Evolutionary conservation across 2,888 invertebrate species (phyloP), one percentile per base, ranked within the genome.

Genomic region (Drosophila gaucha): DNA sequence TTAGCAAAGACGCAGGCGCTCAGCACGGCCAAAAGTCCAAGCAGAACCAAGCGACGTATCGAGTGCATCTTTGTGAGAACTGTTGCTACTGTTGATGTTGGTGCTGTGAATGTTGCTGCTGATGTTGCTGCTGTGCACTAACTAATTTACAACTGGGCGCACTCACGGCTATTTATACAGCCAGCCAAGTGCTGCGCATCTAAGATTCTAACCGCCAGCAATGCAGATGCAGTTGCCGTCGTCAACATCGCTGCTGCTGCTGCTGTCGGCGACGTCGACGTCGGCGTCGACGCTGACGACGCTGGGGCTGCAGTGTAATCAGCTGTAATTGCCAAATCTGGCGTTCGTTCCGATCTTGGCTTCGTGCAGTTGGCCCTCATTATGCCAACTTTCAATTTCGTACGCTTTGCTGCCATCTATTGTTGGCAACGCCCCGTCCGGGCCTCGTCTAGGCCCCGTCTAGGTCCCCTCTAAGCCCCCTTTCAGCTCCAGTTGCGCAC

Each of bases 311-410:
- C 58, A 55, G 67, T 79, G 62, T 86, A 83, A 80, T 80, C 84
- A 86, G 84, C 60, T 86, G 84, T 80, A 83, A 86, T 86, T 83
- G 80, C 80, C 80, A 83, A 80, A 80, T 76, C 63, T 86, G 67
- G 47, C 47, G 30, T 51, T 63, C 39, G 65, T 26, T 54, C 9
- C 47, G 44, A 43, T 51, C 62, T 41, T 43, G 35, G 62, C 68
- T 56, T 47, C 35, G 56, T 46, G 51, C 51, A 12, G 39, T 63
- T 44, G 74, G 74, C 68, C 67, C 80, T 75, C 69, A 74, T 85
- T 82, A 69, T 78, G 70, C 76, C 67, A 65, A 83, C 87, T 84
- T 86, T 84, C 76, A 71, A 66, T 83, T 80, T 80, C 74, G 64
- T 71, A 74, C 87, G 82, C 87, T 78, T 71, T 70, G 57, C 67